Percentiles rank a stretch among this genome's conserved stretches.
Conservation (phyloP, 2,888 invertebrate species). For the Archaeoteleia sp. region DNA sequence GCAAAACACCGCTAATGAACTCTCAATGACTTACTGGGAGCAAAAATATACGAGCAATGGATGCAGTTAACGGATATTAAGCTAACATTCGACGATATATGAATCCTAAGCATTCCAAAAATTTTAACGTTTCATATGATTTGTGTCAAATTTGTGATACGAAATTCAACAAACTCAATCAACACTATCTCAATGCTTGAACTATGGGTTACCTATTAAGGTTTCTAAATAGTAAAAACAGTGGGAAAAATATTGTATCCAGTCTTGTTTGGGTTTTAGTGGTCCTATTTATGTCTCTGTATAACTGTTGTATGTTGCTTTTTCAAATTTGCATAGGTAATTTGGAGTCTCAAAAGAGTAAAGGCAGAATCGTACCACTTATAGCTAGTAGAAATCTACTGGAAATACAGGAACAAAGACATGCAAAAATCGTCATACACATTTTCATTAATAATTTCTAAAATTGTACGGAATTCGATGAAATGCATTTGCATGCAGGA, state of each 20-base stretch:
- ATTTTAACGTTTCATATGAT: conserved; percentile 49
- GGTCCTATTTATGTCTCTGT: too few relatives aligned
- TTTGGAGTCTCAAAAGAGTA: too few relatives aligned
- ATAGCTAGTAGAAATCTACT: too few relatives aligned
- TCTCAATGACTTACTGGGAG: conserved; percentile 36
- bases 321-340: too few relatives aligned
- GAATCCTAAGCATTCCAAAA: conserved; percentile 70
- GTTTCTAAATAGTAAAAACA: conserved; percentile 54
- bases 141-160: conserved; percentile 47
- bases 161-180: conserved; percentile 59
- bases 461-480: too few relatives aligned
- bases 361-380: too few relatives aligned
- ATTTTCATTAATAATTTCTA: too few relatives aligned
- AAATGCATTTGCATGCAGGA: too few relatives aligned
- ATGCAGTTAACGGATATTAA: conserved; percentile 61
- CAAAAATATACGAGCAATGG: conserved; percentile 61
- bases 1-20: conserved; percentile 27
- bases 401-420: too few relatives aligned
- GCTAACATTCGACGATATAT: conserved; percentile 63
- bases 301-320: too few relatives aligned
- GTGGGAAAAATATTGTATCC: conserved; percentile 52
- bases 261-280: conserved; percentile 41
- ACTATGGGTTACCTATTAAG: conserved; percentile 55
- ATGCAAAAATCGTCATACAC: too few relatives aligned
- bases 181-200: conserved; percentile 62